phyloP scores from a whole-genome alignment of 2,888 invertebrate species.

The Creontiades dilutus region DNA sequence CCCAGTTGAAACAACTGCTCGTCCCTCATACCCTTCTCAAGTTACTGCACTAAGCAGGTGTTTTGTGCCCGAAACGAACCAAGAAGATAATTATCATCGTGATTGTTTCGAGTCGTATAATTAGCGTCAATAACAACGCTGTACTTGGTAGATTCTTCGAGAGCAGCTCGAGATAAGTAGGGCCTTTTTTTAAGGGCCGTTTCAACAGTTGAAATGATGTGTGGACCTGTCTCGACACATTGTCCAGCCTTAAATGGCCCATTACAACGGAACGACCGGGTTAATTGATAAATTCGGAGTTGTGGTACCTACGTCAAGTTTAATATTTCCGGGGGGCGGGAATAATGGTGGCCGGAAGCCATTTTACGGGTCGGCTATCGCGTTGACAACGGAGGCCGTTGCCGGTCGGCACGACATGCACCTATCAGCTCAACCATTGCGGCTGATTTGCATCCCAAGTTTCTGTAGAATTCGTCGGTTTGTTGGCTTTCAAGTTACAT shows the following conservation, averaged over 20 bases:
- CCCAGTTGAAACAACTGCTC: no score
- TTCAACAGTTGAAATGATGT: no score
- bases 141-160: no score
- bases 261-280: not conserved
- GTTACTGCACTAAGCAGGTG: no score
- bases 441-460: not conserved
- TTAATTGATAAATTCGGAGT: constrained; percentile 9
- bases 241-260: not conserved
- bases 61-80: no score
- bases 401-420: not conserved
- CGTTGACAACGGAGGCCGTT: constrained; percentile 10
- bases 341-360: constrained; percentile 32
- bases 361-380: constrained; percentile 16
- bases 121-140: no score
- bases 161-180: no score
- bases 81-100: no score
- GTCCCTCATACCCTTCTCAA: no score
- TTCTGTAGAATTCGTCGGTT: not conserved
- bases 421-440: not conserved
- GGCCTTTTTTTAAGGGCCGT: no score
- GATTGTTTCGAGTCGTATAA: no score
- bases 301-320: not conserved
- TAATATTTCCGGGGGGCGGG: constrained; percentile 39
- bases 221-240: no score
- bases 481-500: not conserved